Base-by-base conservation (phyloP, 1,140 invertebrate species). In the Papilio glaucus region DNA sequence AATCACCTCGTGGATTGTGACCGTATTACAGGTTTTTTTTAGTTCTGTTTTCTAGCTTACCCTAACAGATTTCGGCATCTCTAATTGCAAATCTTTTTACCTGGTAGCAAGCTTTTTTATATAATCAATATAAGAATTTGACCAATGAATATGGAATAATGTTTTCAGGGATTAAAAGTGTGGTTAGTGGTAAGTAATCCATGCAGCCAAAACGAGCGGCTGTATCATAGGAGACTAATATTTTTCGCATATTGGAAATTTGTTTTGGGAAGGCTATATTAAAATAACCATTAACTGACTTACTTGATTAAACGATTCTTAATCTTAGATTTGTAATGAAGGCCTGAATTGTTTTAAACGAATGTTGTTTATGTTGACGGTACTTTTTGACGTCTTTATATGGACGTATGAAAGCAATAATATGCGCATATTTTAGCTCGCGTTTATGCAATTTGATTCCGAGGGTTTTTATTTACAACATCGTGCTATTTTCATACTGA, bases 381-480 rank as follows among this genome's bases (percentile, higher is more conserved):
- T 88, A 86, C 85, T 75, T 79, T 83, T 80, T 85, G 88, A 91
- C 83, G 85, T 90, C 86, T 90, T 91, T 90, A 90, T 91, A 88
- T 75, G 78, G 81, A 81, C 75, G 79, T 75, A 85, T 81, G 83
- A 84, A 84, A 80, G 82, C 84, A 86, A 84, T 89, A 90, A 87
- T 86, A 89, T 86, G 86, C 82, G 83, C 85, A 91, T 90, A 87
- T 87, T 88, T 87, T 87, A 86, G 72, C 72, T 69, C 57, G 78
- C 73, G 77, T 80, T 79, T 83, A 81, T 85, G 89, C 88, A 87
- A 91, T 87, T 81, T 82, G 86, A 89, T 89, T 78, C 86, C 75
- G 53, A 24, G 71, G 71, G 75, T 79, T 77, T 81, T 80, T 81
- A 88, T 91, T 88, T 87, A 87, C 82, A 81, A 82, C 82, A 81